Conservation (phyloP, 2,888 invertebrate genomes). For the Leptinotarsa tumamoca region DNA sequence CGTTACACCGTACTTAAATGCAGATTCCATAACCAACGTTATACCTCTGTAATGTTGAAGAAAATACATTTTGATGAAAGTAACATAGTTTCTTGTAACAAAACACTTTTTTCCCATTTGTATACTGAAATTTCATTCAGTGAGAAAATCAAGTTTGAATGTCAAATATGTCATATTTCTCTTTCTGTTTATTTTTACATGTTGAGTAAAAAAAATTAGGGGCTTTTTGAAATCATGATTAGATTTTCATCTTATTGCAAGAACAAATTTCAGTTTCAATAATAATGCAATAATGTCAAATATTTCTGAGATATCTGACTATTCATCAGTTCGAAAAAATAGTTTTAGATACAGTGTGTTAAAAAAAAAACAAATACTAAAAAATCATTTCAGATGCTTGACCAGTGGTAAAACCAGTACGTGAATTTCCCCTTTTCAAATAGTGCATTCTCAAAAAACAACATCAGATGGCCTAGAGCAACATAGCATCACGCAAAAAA, state of each 20-base stretch:
- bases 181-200: not conserved
- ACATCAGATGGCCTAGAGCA: not conserved
- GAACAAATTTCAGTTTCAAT: not conserved
- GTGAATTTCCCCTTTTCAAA: not conserved
- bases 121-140: not conserved
- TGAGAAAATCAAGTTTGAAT: not conserved
- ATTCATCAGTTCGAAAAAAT: not conserved
- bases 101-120: not conserved
- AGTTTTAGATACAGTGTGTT: not conserved
- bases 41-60: not conserved
- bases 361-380: not conserved
- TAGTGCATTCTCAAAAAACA: not conserved
- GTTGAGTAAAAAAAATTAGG: not conserved
- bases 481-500: not conserved
- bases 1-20: not conserved
- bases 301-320: not conserved
- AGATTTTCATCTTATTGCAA: not conserved
- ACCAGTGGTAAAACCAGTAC: not conserved
- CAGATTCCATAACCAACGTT: not conserved
- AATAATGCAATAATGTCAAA: not conserved
- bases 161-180: not conserved
- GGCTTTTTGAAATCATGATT: not conserved
- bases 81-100: not conserved
- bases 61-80: not conserved
- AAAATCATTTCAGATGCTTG: not conserved